These are phyloP conservation scores for Erythrocercus mccallii DNA, from an alignment of 2,113 vertebrate genomes.

Conservation along the genomic window DNA sequence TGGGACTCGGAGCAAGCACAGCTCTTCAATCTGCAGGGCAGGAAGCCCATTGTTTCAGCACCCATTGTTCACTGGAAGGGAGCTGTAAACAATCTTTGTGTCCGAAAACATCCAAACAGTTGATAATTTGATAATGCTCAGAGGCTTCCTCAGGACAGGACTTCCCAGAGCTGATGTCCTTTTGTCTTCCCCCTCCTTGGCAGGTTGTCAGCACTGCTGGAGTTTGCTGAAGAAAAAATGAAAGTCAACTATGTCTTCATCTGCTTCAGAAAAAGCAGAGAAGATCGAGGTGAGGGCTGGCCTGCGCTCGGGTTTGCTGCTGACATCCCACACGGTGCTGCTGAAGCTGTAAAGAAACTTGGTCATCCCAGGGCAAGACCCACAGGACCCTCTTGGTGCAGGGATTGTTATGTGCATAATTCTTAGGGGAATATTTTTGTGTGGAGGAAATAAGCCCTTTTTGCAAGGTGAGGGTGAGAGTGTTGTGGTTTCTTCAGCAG, in stretches of 20 bases:
- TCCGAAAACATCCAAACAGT: neutral
- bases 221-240: slow-evolving; percentile 96
- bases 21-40: neutral
- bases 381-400: rapidly evolving
- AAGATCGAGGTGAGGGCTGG: slow-evolving; percentile 87
- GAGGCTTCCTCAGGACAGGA: slow-evolving; percentile 33
- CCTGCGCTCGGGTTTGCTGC: rapidly evolving
- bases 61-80: slow-evolving; percentile 17
- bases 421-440: neutral
- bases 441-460: neutral
- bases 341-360: neutral
- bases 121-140: neutral
- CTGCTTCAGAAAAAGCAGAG: slow-evolving; percentile 94
- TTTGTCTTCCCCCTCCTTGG: slow-evolving; percentile 4
- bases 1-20: neutral
- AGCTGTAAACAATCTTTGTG: slow-evolving; percentile 18
- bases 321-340: neutral
- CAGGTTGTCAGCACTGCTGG: slow-evolving; percentile 91
- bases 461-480: neutral
- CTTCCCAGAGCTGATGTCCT: slow-evolving; percentile 25
- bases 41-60: slow-evolving; percentile 47
- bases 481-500: neutral
- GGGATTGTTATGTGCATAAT: rapidly evolving
- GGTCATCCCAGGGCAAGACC: neutral
- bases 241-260: slow-evolving; percentile 92